Percentiles rank a stretch among this genome's conserved stretches.
phyloP scores from a whole-genome alignment of 2,113 vertebrate genomes.

The Apodemus speciosus region DNA sequence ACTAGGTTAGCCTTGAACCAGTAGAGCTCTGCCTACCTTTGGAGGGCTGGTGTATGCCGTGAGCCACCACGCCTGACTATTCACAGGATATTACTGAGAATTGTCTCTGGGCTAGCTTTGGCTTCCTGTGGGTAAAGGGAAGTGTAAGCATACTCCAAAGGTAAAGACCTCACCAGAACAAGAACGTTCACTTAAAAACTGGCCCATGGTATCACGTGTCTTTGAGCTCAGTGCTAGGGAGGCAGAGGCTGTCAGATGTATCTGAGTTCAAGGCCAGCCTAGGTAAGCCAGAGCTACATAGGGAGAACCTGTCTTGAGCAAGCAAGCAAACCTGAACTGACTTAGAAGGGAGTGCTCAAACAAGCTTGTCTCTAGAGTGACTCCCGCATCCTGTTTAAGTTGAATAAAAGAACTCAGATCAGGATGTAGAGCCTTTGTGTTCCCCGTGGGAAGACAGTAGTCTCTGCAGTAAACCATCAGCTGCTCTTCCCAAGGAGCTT shows the following conservation, averaged over 20 bases:
- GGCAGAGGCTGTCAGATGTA: background rate
- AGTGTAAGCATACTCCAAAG: background rate
- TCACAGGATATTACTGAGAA: background rate
- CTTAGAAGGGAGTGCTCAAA: background rate
- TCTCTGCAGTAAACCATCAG: background rate
- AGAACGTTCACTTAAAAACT: background rate
- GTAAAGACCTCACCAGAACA: background rate
- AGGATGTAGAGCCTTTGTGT: background rate
- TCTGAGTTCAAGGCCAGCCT: background rate
- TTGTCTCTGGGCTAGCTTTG: background rate
- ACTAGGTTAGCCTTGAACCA: background rate
- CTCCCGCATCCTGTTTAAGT: background rate
- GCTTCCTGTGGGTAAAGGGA: background rate
- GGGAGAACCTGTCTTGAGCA: background rate
- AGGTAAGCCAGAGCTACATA: background rate
- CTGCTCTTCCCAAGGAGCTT: background rate
- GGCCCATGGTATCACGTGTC: background rate
- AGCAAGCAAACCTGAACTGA: background rate
- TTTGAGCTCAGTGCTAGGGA: background rate
- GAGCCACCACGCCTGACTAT: background rate
- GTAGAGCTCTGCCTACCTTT: background rate
- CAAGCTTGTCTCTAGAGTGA: background rate
- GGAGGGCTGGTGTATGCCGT: too few relatives aligned
- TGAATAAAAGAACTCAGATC: background rate
- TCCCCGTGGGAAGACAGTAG: background rate